phyloP scores from a whole-genome alignment of 2,113 vertebrate species.

The Gasterosteus nipponicus region DNA sequence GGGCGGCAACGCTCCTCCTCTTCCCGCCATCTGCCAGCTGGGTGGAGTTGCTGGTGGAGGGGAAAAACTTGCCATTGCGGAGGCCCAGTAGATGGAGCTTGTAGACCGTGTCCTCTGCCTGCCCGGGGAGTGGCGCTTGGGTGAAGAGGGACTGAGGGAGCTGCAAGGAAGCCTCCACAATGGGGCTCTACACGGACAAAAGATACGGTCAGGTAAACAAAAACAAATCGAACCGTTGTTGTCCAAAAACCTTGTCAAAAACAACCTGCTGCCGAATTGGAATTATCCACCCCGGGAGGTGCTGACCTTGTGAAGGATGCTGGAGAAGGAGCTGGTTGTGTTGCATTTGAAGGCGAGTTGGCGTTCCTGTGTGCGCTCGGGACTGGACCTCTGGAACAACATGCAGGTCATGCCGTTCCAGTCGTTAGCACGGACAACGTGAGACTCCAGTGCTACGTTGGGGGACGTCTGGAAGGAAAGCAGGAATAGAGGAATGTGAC shows the following conservation, averaged over 20 bases:
- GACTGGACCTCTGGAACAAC: constrained; percentile 89
- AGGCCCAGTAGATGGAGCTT: constrained; percentile 95
- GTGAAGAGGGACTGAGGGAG: constrained; percentile 90
- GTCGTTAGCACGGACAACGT: constrained; percentile 87
- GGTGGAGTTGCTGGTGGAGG: constrained; percentile 91
- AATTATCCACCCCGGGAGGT: not conserved
- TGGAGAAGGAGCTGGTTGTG: constrained; percentile 90
- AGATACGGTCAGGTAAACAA: not conserved
- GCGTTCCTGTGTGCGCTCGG: constrained; percentile 88
- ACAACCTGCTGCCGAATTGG: not conserved
- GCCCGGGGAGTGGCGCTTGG: constrained; percentile 81
- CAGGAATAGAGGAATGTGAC: not conserved
- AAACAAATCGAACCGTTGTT: too few relatives aligned
- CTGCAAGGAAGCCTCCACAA: constrained; percentile 94
- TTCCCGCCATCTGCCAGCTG: constrained; percentile 88
- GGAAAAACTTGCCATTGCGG: constrained; percentile 96
- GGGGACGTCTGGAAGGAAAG: constrained; percentile 88
- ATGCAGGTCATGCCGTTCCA: constrained; percentile 98
- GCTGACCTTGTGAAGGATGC: constrained; percentile 90
- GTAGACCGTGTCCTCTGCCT: constrained; percentile 85
- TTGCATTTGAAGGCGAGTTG: constrained; percentile 98
- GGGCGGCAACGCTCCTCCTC: constrained; percentile 90
- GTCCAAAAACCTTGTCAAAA: not conserved
- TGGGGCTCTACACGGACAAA: constrained; percentile 83
- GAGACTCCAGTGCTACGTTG: constrained; percentile 95